Evolutionary conservation across 2,797 vertebrate genomes (phyloP).

Genomic region (Catamblyrhynchus diadema): DNA sequence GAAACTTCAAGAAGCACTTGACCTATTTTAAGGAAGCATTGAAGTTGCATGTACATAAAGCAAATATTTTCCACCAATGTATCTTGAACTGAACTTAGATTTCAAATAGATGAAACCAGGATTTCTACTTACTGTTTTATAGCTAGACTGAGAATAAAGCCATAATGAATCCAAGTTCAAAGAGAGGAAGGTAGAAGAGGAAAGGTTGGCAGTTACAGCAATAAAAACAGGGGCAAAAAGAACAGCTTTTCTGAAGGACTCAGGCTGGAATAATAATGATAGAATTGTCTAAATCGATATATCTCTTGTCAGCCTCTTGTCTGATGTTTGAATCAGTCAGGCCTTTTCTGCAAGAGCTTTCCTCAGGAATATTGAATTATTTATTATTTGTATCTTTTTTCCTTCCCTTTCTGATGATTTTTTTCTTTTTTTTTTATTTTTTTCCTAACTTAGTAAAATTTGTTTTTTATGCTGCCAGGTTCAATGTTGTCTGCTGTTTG

Average conservation of each 20-base stretch:
- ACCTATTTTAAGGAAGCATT: constrained; percentile 36
- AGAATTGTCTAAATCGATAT: constrained; percentile 85
- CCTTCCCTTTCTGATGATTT: constrained; percentile 75
- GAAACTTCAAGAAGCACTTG: constrained; percentile 50
- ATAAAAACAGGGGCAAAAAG: constrained; percentile 76
- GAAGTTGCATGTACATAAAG: constrained; percentile 9
- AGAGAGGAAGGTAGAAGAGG: constrained; percentile 60
- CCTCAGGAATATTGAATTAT: constrained; percentile 85
- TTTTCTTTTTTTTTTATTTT: not conserved
- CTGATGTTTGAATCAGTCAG: constrained; percentile 85
- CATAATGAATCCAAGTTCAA: constrained; percentile 72
- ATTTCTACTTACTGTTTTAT: constrained; percentile 61
- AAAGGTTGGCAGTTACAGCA: constrained; percentile 73
- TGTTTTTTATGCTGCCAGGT: constrained; percentile 79
- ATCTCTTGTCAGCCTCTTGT: constrained; percentile 81
- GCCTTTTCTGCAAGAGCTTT: constrained; percentile 80
- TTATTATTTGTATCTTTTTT: constrained; percentile 83
- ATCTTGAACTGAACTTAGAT: not conserved
- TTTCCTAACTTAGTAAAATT: constrained; percentile 77
- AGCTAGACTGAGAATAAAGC: constrained; percentile 69
- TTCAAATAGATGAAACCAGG: not conserved
- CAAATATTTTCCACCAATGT: constrained; percentile 24
- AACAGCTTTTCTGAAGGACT: constrained; percentile 77
- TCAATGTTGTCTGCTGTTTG: constrained; percentile 77
- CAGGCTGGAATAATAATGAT: constrained; percentile 83